Percentiles rank a stretch among this genome's conserved stretches.
phyloP scores from a whole-genome alignment of 2,888 invertebrate genomes.

The Drosophila barbarae region DNA sequence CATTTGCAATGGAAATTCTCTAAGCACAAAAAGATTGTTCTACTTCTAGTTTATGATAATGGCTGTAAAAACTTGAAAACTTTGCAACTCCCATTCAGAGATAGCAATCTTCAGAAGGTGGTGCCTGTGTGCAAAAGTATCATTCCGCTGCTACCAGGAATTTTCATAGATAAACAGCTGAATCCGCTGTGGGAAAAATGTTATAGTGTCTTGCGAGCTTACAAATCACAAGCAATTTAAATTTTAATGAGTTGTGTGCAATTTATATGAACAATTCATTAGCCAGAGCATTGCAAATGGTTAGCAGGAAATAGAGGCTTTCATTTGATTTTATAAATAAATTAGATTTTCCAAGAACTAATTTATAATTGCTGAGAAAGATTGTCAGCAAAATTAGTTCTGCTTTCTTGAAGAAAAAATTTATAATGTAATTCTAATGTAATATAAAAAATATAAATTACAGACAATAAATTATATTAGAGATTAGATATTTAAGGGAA shows the following conservation, averaged over 20 bases:
- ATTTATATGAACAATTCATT: slow-evolving; percentile 7
- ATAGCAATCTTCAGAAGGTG: slow-evolving; percentile 17
- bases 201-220: slow-evolving; percentile 3
- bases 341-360: not conserved
- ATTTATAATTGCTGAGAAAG: not conserved
- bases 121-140: slow-evolving; percentile 13
- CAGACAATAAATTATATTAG: not conserved
- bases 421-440: no score
- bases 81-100: slow-evolving; percentile 33
- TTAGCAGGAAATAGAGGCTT: not conserved
- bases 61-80: slow-evolving; percentile 6
- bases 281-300: not conserved
- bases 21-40: slow-evolving; percentile 37
- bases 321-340: not conserved
- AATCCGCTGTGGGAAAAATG: slow-evolving; percentile 12
- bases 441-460: no score
- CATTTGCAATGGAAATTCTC: slow-evolving; percentile 43
- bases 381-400: no score
- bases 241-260: slow-evolving; percentile 8
- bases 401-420: no score
- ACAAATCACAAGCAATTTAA: slow-evolving; percentile 24
- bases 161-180: not conserved
- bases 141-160: slow-evolving; percentile 17
- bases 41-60: slow-evolving; percentile 35
- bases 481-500: not conserved